Base-by-base conservation (phyloP, 2,888 invertebrate genomes). In the Amphipyra berbera region DNA sequence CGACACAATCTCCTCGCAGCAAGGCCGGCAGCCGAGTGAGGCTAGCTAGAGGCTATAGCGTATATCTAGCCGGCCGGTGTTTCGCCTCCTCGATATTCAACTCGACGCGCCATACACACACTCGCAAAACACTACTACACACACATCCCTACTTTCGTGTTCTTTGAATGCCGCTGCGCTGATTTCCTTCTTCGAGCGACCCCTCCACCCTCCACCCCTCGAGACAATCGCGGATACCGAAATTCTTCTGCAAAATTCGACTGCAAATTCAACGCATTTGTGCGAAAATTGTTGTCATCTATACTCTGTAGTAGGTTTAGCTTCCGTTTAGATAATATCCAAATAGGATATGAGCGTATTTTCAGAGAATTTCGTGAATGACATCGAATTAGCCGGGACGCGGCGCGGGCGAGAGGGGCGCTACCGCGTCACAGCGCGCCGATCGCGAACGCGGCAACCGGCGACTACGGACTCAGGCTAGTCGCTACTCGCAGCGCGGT, bases 311-410 rank as follows among this genome's bases (percentile, higher is more conserved):
- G 44, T 46, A 61, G 42, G 60, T 76, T 68, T 60, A 73, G 61
- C 61, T 38, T 67, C 49, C 46, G 13, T 73, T 47, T 56, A 49
- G 68, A 63, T 70, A 67, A 71, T 79, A 75, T 79, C 77, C 65
- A 78, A 65, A 61, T 69, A 69, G 62, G 71, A 70, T 79, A 73
- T 63, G 63, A 44, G 79, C 86, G 91, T 93, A 93, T 88, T 91
- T 90, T 89, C 91, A 93, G 88, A 89, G 89, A 85, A 90, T 91
- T 91, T 89, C 73, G 86, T 90, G 92, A 92, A 93, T 91, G 90
- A 88, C 87, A 89, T 86, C 79, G 84, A 88, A 88, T 88, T 85
- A 84, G 88, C 88, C 88, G 88, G 82, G 79, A 73, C 63, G 76
- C 78, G 72, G 78, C 69, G 64, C 69, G 64, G 76, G 73, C 61